These are phyloP conservation scores for Dryomyza anilis DNA, from an alignment of 2,888 invertebrate genomes.

Conservation along the genomic window DNA sequence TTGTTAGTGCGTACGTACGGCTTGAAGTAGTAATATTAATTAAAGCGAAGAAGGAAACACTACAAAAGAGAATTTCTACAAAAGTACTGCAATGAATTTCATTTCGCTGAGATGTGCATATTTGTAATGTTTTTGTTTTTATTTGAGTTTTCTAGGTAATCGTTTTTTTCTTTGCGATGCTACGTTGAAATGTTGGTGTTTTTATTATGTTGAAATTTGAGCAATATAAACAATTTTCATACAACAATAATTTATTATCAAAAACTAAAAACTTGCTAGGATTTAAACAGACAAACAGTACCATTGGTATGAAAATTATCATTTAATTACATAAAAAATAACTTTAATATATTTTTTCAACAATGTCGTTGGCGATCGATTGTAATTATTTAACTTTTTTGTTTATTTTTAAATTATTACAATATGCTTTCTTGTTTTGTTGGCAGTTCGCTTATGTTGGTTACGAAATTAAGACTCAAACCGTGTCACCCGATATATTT, in stretches of 20 bases:
- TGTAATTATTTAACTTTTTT: too few relatives aligned
- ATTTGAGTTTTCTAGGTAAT: not conserved
- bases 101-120: slow-evolving; percentile 4
- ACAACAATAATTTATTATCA: not conserved
- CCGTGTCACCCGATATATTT: not conserved
- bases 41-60: slow-evolving; percentile 17
- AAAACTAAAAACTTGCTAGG: too few relatives aligned
- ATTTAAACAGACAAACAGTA: too few relatives aligned
- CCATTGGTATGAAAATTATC: too few relatives aligned
- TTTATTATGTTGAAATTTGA: not conserved
- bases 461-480: not conserved
- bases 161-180: not conserved
- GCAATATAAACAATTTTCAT: not conserved
- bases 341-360: not conserved
- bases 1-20: too few relatives aligned
- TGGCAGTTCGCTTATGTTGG: not conserved
- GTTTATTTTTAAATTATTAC: too few relatives aligned
- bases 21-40: not conserved
- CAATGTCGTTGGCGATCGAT: too few relatives aligned
- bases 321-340: too few relatives aligned
- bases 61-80: too few relatives aligned
- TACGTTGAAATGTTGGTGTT: not conserved
- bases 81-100: not conserved
- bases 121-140: not conserved
- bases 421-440: not conserved